Conservation (phyloP, 2,797 vertebrate species). For the Brachyalestes nurse region DNA sequence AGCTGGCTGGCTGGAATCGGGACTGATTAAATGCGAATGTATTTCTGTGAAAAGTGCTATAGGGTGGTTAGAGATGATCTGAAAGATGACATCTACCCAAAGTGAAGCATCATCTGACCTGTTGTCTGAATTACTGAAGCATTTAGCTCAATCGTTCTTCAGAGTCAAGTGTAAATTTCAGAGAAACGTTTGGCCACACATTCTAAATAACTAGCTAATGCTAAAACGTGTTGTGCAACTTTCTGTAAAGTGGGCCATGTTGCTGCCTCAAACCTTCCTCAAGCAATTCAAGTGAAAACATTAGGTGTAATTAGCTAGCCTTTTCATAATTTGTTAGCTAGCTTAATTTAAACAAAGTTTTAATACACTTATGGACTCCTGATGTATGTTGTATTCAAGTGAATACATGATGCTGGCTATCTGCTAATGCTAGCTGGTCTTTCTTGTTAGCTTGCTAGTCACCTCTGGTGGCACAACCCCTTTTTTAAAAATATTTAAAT, state of each 20-base stretch:
- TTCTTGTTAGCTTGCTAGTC: neutral
- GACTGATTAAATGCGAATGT: neutral
- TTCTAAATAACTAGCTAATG: too few relatives aligned
- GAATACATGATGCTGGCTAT: neutral
- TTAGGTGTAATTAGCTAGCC: too few relatives aligned
- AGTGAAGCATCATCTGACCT: conserved; percentile 12
- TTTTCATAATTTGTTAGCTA: neutral
- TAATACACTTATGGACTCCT: neutral
- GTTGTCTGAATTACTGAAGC: neutral
- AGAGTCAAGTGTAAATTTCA: too few relatives aligned
- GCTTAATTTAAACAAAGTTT: neutral
- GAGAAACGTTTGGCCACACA: too few relatives aligned
- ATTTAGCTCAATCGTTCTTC: too few relatives aligned
- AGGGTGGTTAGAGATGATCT: neutral
- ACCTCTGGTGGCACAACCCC: neutral
- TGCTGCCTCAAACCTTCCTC: neutral
- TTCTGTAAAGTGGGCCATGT: too few relatives aligned
- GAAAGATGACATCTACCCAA: neutral
- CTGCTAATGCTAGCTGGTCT: neutral
- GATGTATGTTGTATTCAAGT: neutral
- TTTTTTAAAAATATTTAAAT: neutral
- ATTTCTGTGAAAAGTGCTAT: neutral
- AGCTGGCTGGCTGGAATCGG: neutral
- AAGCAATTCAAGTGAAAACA: neutral
- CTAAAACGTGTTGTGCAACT: neutral